Evolutionary conservation across 2,113 vertebrate genomes (phyloP), one percentile per base, ranked within the genome.

Genomic region (Pipa parva): DNA sequence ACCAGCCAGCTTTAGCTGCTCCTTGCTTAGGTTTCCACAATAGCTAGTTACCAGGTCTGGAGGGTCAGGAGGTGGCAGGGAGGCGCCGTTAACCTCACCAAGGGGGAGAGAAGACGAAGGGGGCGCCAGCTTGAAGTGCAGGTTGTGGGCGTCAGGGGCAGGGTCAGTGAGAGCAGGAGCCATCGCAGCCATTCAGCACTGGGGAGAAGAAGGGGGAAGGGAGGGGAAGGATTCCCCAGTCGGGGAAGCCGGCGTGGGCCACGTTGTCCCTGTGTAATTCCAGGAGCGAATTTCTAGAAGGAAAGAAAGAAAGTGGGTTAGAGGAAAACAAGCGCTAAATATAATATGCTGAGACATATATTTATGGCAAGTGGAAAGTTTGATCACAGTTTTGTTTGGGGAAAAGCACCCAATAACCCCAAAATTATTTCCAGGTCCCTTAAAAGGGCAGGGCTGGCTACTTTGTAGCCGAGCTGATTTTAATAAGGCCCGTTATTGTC

Each of bases 161-260:
- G 97, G 92, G 84, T 99, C 97, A 90, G 97, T 98, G 89, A 99
- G 94, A 98, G 95, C 95, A 92, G 95, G 97, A 93, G 97, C 97
- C 97, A 99, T 99, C 89, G 97, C 95, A 97, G 97, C 97, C 95
- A 99, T 99, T 95, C 95, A 99, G 95, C 92, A 95, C 94, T 89
- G 88, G 91, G 87, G 90, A 88, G 89, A 84, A 89, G 92, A 91
- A 88, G 88, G 87, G 91, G 90, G 91, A 71, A 77, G 81, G 84
- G 86, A 62, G 81, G 87, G 90, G 90, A 90, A 90, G 90, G 91
- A 87, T 93, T 92, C 92, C 85, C 86, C 77, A 89, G 87, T 10
- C 5, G 68, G 52, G 56, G 56, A 45, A 24, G 50, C 59, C 31
- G 24, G 33, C 18, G 69, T 21, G 18, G 59, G 60, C 52, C 59